Evolutionary conservation across 2,797 vertebrate species (phyloP).

Genomic region (Luscinia megarhynchos): DNA sequence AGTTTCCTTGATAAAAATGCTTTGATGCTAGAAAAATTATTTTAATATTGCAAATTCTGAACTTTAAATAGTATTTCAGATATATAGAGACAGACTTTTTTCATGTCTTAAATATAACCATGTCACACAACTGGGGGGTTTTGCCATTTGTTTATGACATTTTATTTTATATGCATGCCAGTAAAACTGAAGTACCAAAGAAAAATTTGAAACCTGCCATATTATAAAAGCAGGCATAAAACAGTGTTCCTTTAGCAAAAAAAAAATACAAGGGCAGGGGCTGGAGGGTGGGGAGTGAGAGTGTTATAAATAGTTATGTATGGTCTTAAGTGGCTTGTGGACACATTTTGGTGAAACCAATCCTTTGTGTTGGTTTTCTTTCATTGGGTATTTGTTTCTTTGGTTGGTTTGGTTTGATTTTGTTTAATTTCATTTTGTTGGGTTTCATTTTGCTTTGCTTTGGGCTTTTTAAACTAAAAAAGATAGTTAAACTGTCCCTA

Average conservation of each 20-base stretch:
- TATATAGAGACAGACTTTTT: conserved; percentile 67
- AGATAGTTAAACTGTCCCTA: not conserved
- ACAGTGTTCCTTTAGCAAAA: conserved; percentile 72
- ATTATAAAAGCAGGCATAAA: conserved; percentile 80
- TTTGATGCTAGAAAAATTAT: not conserved
- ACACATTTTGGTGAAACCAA: not conserved
- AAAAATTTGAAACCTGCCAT: conserved; percentile 67
- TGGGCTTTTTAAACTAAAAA: not conserved
- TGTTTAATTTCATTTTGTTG: not conserved
- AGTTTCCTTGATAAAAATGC: not conserved
- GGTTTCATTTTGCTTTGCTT: rapidly evolving
- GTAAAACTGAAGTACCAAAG: conserved; percentile 54
- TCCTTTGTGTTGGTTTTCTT: not conserved
- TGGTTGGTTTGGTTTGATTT: not conserved
- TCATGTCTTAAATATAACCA: conserved; percentile 80
- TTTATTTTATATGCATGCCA: conserved; percentile 79
- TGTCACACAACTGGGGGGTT: not conserved
- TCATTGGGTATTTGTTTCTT: not conserved
- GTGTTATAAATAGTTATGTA: not conserved
- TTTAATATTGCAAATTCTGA: conserved; percentile 63
- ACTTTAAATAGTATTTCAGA: conserved; percentile 66
- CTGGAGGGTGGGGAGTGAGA: rapidly evolving
- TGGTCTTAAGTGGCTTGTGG: not conserved
- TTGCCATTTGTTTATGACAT: conserved; percentile 77
- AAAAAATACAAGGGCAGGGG: not conserved